A percentile compares a stretch with the other conserved stretches of the same genome.
Evolutionary conservation across 2,113 vertebrate genomes (phyloP).

Genomic region (Aramus guarauna): DNA sequence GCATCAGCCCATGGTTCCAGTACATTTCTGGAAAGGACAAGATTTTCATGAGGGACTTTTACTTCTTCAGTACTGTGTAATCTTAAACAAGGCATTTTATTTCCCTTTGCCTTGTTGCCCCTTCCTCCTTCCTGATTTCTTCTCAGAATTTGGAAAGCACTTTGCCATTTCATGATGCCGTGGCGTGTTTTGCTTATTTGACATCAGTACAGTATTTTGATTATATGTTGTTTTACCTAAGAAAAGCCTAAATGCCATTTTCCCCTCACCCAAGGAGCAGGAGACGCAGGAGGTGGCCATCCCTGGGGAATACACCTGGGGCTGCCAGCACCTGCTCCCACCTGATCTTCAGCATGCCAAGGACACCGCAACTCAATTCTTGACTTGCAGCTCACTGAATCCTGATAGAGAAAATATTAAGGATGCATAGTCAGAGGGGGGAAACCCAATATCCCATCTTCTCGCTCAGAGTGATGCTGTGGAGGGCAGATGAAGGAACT

Average conservation of each 20-base stretch:
- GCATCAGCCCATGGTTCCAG: background rate
- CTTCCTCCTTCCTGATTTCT: background rate
- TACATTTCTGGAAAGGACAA: background rate
- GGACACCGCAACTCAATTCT: background rate
- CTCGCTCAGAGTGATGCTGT: background rate
- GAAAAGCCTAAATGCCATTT: background rate
- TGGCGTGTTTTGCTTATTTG: background rate
- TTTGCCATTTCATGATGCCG: background rate
- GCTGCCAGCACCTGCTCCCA: background rate
- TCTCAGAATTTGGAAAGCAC: background rate
- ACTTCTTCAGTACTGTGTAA: background rate
- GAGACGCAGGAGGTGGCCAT: background rate
- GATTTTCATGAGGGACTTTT: background rate
- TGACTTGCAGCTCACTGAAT: background rate
- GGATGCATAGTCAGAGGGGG: background rate
- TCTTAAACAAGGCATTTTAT: background rate
- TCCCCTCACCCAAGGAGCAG: accelerated
- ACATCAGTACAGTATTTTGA: background rate
- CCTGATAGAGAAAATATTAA: background rate
- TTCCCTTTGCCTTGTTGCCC: background rate
- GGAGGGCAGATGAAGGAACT: background rate
- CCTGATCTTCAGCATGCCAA: background rate
- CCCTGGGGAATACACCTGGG: accelerated
- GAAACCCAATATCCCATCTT: background rate
- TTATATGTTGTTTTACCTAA: background rate